These are phyloP conservation scores for Siphlonurus alternatus DNA, from an alignment of 2,888 invertebrate species.

Conservation along the genomic window DNA sequence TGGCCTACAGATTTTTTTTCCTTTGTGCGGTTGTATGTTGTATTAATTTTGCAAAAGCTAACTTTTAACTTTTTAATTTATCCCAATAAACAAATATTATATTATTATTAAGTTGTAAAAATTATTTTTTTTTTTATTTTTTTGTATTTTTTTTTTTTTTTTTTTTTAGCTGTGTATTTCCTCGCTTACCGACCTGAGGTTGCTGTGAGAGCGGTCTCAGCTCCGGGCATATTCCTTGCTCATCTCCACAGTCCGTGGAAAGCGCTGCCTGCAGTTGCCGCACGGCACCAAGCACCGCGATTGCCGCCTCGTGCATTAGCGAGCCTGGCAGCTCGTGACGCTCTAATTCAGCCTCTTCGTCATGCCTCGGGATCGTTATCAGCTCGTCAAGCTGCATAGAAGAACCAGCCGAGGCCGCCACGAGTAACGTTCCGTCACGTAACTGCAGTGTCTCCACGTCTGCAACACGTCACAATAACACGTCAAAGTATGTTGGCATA, in stretches of 20 bases:
- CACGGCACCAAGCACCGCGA: background rate
- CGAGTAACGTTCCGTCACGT: background rate
- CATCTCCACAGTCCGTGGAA: background rate
- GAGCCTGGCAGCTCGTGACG: background rate
- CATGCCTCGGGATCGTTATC: background rate
- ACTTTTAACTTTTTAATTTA: too few species aligned
- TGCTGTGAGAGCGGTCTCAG: background rate
- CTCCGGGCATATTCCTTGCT: background rate
- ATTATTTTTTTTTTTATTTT: too few species aligned
- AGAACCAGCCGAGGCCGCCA: constrained; percentile 5
- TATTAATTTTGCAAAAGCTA: too few species aligned
- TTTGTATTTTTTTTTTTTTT: too few species aligned
- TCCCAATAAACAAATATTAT: too few species aligned
- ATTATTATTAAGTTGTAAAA: too few species aligned
- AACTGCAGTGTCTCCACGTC: background rate
- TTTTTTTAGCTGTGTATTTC: too few species aligned
- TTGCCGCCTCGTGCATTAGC: background rate
- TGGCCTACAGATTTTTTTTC: too few species aligned
- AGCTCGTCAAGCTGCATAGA: background rate
- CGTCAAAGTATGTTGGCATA: too few species aligned
- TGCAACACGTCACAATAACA: too few species aligned
- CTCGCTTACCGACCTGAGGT: background rate
- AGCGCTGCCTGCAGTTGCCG: background rate
- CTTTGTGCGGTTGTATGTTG: too few species aligned
- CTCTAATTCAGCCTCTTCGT: background rate